Percentiles rank a stretch among this genome's conserved stretches.
Conservation (phyloP, 2,797 vertebrate genomes). For the Macropus fuliginosus region DNA sequence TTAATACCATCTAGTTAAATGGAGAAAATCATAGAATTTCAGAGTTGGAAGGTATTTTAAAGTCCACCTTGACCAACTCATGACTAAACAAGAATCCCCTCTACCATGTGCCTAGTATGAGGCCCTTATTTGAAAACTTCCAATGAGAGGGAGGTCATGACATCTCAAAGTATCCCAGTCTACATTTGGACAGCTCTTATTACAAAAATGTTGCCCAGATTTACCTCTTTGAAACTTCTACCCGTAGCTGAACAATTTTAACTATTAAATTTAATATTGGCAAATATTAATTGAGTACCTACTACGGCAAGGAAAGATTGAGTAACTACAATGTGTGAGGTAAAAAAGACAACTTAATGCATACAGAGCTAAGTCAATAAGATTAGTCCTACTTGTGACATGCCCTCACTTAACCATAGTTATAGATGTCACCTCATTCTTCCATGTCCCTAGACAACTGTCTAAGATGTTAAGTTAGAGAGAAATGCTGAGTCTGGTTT, state of each 20-base stretch:
- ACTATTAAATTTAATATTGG: not conserved
- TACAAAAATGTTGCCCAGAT: not conserved
- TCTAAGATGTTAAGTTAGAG: too few relatives aligned
- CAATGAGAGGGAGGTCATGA: not conserved
- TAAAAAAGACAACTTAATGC: not conserved
- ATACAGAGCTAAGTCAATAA: too few relatives aligned
- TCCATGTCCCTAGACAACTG: too few relatives aligned
- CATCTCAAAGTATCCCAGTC: too few relatives aligned
- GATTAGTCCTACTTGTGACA: too few relatives aligned
- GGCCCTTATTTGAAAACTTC: not conserved
- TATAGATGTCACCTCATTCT: too few relatives aligned
- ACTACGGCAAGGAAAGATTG: not conserved
- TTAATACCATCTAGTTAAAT: too few relatives aligned
- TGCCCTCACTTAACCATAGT: too few relatives aligned
- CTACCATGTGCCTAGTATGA: not conserved
- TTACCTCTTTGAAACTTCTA: not conserved
- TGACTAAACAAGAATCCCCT: not conserved
- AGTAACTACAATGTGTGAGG: too few relatives aligned
- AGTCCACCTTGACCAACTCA: not conserved
- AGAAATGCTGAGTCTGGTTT: too few relatives aligned
- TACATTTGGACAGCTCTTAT: not conserved
- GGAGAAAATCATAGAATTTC: too few relatives aligned
- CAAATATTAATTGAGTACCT: not conserved
- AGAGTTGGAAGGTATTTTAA: too few relatives aligned
- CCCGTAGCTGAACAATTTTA: not conserved